Percentiles rank a stretch among this genome's conserved stretches.
These are phyloP conservation scores for Coracopsis vasa DNA, from an alignment of 2,113 vertebrate genomes.

Conservation along the genomic window DNA sequence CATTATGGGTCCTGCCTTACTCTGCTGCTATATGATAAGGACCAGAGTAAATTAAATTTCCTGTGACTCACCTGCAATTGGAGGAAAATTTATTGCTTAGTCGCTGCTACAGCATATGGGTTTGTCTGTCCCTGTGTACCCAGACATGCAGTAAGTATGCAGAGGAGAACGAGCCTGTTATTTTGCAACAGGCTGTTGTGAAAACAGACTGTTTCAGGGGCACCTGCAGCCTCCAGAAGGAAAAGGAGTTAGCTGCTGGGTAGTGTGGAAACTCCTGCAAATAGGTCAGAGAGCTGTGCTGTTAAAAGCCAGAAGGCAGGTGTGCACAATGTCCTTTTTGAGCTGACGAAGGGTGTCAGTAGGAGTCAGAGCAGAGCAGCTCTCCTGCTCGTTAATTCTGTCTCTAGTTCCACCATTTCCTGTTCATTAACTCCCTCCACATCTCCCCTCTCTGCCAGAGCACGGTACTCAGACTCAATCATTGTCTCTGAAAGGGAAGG, in stretches of 20 bases:
- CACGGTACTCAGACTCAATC: background rate
- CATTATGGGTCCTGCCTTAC: background rate
- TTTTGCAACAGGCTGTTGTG: background rate
- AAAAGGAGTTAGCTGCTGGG: background rate
- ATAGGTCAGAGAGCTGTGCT: background rate
- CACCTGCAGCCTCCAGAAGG: conserved; percentile 8
- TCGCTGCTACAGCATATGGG: background rate
- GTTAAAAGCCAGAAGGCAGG: conserved; percentile 46
- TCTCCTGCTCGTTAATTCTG: conserved; percentile 13
- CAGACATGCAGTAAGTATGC: background rate
- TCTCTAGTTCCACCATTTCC: background rate
- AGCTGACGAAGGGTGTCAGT: background rate
- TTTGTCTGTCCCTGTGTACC: background rate
- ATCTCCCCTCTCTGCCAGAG: background rate
- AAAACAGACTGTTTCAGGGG: background rate
- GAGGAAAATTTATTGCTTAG: background rate
- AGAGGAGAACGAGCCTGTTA: background rate
- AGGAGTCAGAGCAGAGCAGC: background rate
- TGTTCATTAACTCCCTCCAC: conserved; percentile 1
- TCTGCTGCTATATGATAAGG: background rate
- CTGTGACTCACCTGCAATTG: background rate
- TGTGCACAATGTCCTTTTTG: conserved; percentile 48
- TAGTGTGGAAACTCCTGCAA: conserved; percentile 7
- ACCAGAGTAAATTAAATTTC: background rate
- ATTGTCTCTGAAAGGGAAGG: background rate